These are phyloP conservation scores for Diachrysia chrysitis DNA, from an alignment of 2,888 invertebrate genomes.

Conservation along the genomic window DNA sequence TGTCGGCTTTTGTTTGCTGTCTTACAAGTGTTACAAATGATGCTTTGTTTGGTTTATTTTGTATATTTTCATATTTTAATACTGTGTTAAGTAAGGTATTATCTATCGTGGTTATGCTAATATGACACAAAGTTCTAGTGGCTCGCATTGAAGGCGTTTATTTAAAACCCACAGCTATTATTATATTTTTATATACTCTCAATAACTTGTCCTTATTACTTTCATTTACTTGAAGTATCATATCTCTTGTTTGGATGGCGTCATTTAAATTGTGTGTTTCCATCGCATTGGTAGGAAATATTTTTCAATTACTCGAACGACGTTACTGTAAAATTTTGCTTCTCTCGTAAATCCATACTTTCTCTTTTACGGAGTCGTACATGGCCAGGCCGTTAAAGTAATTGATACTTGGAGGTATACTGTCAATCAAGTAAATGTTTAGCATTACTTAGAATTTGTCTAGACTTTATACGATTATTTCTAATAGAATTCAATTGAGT, in stretches of 20 bases:
- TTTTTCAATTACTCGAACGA: slow-evolving; percentile 50
- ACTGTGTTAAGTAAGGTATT: slow-evolving; percentile 8
- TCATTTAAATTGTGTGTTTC: slow-evolving; percentile 24
- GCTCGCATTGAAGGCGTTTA: background rate
- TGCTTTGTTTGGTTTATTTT: slow-evolving; percentile 40
- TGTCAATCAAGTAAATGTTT: slow-evolving; percentile 68
- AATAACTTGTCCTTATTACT: slow-evolving; percentile 1
- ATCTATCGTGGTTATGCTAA: background rate
- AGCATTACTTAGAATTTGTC: slow-evolving; percentile 54
- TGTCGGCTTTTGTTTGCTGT: slow-evolving; percentile 51
- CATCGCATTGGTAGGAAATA: slow-evolving; percentile 29
- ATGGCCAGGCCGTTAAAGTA: slow-evolving; percentile 61
- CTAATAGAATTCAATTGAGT: slow-evolving; percentile 37
- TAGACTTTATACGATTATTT: slow-evolving; percentile 33
- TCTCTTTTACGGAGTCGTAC: slow-evolving; percentile 56
- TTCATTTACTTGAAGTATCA: slow-evolving; percentile 6
- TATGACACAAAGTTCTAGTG: background rate
- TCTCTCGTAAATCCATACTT: slow-evolving; percentile 61
- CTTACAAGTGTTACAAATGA: slow-evolving; percentile 48
- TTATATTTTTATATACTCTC: background rate
- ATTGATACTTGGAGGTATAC: slow-evolving; percentile 63
- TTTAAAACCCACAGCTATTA: background rate
- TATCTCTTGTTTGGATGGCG: slow-evolving; percentile 11
- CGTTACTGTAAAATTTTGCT: slow-evolving; percentile 57
- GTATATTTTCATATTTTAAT: slow-evolving; percentile 25